Evolutionary conservation across 1,140 invertebrate genomes (phyloP).

Genomic region (Drosophila arawakana): DNA sequence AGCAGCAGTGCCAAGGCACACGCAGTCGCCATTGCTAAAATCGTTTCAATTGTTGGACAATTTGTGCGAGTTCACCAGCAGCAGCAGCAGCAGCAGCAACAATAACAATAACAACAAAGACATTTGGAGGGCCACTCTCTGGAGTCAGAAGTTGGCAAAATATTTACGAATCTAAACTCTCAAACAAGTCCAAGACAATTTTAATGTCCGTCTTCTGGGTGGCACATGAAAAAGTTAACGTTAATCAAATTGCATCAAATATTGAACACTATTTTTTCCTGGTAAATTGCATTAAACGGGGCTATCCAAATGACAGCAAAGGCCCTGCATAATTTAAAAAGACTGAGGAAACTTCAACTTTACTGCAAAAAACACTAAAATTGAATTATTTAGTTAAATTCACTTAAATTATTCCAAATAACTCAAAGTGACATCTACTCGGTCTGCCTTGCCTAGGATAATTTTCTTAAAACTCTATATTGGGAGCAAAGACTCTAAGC

Average conservation of each 20-base stretch:
- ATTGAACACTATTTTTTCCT: conserved; percentile 4
- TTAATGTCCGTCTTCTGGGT: background rate
- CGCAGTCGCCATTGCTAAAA: conserved; percentile 39
- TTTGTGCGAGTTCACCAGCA: conserved; percentile 47
- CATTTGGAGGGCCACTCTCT: conserved; percentile 4
- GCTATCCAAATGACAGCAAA: background rate
- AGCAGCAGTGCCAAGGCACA: conserved; percentile 65
- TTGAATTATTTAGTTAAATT: conserved; percentile 1
- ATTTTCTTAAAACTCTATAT: conserved; percentile 1
- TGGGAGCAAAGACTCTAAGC: background rate
- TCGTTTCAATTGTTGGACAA: conserved; percentile 65
- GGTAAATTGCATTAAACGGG: conserved; percentile 3
- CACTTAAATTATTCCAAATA: conserved; percentile 8
- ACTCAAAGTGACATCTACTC: conserved; percentile 4
- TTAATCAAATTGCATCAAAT: conserved; percentile 19
- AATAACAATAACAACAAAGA: conserved; percentile 1
- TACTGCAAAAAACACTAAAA: background rate
- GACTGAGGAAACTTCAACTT: conserved; percentile 1
- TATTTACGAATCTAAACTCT: conserved; percentile 49
- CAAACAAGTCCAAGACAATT: conserved; percentile 20
- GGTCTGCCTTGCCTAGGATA: background rate
- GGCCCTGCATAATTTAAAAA: background rate
- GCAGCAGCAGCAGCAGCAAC: background rate
- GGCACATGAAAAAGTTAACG: conserved; percentile 4
- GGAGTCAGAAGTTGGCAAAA: conserved; percentile 51